phyloP scores from a whole-genome alignment of 2,113 vertebrate genomes.

The Megaceryle torquata region DNA sequence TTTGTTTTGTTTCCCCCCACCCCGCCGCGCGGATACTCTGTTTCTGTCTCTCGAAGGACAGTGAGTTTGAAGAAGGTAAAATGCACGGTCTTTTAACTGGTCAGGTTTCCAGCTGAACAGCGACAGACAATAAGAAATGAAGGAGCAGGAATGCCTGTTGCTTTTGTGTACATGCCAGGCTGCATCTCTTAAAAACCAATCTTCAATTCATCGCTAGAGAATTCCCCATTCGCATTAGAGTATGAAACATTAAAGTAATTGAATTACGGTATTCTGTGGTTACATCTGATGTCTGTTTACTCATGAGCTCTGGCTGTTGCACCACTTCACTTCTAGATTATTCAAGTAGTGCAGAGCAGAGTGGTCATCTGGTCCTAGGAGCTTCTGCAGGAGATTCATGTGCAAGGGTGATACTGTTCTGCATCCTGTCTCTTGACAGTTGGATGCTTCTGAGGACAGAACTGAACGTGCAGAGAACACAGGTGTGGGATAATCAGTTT shows the following conservation, averaged over 20 bases:
- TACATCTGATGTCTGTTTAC: neutral
- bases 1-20: neutral
- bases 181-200: neutral
- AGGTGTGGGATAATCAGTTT: neutral
- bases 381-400: neutral
- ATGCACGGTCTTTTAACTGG: rapidly evolving
- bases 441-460: neutral
- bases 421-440: neutral
- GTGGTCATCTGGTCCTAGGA: neutral
- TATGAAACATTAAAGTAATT: neutral
- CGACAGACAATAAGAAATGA: neutral
- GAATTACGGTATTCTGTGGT: neutral
- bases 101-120: neutral
- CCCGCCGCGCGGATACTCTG: neutral
- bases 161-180: neutral
- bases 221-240: neutral
- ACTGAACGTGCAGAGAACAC: neutral
- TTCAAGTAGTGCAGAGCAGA: neutral
- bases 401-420: neutral
- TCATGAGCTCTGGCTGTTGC: neutral
- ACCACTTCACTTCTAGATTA: neutral
- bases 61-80: neutral
- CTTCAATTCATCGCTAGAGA: neutral
- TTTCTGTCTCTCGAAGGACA: neutral
- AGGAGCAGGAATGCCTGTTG: neutral